Evolutionary conservation across 2,888 invertebrate genomes (phyloP).

Genomic region (Athalia circularis): DNA sequence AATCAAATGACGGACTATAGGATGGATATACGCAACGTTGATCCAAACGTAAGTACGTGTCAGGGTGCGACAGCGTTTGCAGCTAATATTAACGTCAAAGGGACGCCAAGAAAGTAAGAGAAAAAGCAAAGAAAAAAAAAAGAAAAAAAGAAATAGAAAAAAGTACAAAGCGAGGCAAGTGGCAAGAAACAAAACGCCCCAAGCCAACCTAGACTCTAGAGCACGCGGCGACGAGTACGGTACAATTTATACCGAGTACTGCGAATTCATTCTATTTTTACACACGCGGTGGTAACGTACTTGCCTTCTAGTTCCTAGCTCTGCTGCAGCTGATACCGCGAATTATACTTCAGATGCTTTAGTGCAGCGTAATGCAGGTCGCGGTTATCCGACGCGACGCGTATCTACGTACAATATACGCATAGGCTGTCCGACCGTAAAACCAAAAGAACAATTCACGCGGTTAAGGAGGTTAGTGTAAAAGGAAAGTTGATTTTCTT

Average conservation of each 20-base stretch:
- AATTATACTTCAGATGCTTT: not conserved
- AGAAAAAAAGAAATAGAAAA: too few relatives aligned
- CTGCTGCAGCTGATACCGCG: not conserved
- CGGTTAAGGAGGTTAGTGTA: slow-evolving; percentile 11
- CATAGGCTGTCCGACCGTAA: not conserved
- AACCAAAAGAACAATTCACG: slow-evolving; percentile 21
- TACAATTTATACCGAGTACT: slow-evolving; percentile 30
- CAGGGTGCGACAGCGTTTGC: not conserved
- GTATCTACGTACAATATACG: slow-evolving; percentile 51
- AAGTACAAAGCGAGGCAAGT: too few relatives aligned
- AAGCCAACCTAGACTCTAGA: too few relatives aligned
- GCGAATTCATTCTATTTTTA: slow-evolving; percentile 41
- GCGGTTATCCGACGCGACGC: slow-evolving; percentile 62
- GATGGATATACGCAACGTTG: not conserved
- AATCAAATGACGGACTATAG: slow-evolving; percentile 15
- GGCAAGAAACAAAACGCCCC: too few relatives aligned
- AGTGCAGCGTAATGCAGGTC: slow-evolving; percentile 64
- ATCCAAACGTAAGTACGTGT: not conserved
- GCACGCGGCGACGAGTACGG: slow-evolving; percentile 7
- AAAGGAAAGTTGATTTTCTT: not conserved
- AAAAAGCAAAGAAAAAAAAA: not conserved
- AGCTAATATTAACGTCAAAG: slow-evolving; percentile 44
- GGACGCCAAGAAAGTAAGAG: slow-evolving; percentile 20
- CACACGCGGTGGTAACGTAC: slow-evolving; percentile 38
- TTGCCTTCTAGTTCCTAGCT: not conserved